Base-by-base conservation (phyloP, 2,888 invertebrate species). In the Dolomedes plantarius region DNA sequence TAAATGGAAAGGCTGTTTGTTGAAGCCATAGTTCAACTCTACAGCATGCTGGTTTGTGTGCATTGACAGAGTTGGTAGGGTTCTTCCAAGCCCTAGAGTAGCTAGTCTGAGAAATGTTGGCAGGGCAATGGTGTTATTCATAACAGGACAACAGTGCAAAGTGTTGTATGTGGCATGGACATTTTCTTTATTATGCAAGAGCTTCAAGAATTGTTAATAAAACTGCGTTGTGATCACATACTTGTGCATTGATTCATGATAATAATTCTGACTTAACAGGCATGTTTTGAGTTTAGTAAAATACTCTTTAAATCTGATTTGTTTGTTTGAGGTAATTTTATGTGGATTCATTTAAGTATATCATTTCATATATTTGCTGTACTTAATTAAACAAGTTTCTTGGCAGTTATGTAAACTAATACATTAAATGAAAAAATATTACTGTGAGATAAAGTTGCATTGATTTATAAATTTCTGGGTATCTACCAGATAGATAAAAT, bases 41-140 rank as follows among this genome's bases (percentile, higher is more conserved):
- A 0, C 65, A 31, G 29, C n/a, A 7, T n/a, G 29, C 31, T 16
- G 9, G 32, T 65, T 65, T 39, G 9, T 39, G 9, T 13, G 68
- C 68, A 46, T 62, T 31, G 2, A 11, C n/a, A 3, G 31, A 23
- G 7, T 62, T 27, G 1, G 11, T 3, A 23, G 65, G 29, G 13
- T 13, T 65, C 27, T 50, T 62, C n/a, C 31, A 31, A 29, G n/a
- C 29, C 31, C 31, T 31, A 65, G 2, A 28, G 31, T 65, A 65
- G 65, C 65, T 65, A 65, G 65, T 65, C 65, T 31, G 29, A 11
- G 31, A 16, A 27, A 62, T 65, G 31, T n/a, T 65, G 65, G 11
- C 65, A 65, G 65, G 31, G 31, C 65, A 65, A 29, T 31, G 65
- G 19, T 65, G 29, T 65, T 31, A 65, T 65, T 29, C 16, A 9